Conservation (phyloP, 2,888 invertebrate species). For the Drosophila setosimentum region DNA sequence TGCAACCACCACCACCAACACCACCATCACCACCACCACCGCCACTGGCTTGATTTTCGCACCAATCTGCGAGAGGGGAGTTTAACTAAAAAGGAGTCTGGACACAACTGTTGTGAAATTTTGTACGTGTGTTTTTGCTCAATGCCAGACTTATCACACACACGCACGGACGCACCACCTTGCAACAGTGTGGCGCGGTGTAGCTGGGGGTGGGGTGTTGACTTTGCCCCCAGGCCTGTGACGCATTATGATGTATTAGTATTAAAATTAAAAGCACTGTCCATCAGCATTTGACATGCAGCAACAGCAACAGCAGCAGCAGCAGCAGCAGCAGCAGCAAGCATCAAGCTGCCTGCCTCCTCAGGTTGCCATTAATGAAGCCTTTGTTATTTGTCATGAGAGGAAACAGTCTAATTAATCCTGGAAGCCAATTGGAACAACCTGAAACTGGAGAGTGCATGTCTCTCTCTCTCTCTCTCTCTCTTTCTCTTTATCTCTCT, state of each 20-base stretch:
- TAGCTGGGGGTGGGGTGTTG: conserved; percentile 51
- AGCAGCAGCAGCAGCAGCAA: no score
- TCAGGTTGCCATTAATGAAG: conserved; percentile 70
- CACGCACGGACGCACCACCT: conserved; percentile 71
- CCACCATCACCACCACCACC: conserved; percentile 26
- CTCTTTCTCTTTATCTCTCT: not conserved
- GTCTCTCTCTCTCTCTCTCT: conserved; percentile 1
- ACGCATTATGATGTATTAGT: conserved; percentile 83
- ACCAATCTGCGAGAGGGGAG: conserved; percentile 39
- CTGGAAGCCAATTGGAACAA: conserved; percentile 25
- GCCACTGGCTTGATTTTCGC: conserved; percentile 67
- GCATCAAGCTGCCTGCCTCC: conserved; percentile 4
- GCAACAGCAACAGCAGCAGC: conserved; percentile 8
- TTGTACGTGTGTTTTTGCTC: conserved; percentile 69
- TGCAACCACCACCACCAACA: conserved; percentile 50
- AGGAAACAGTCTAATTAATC: conserved; percentile 58
- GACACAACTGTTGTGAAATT: conserved; percentile 68
- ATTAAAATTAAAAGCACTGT: conserved; percentile 82
- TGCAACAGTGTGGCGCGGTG: not conserved
- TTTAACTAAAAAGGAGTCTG: conserved; percentile 19
- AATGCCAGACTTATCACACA: conserved; percentile 75
- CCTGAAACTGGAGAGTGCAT: not conserved
- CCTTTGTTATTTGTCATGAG: conserved; percentile 51
- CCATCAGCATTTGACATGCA: conserved; percentile 60
- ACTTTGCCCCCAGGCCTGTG: conserved; percentile 48